These are phyloP conservation scores for Sardinella longiceps DNA, from an alignment of 2,797 vertebrate genomes.

Conservation along the genomic window DNA sequence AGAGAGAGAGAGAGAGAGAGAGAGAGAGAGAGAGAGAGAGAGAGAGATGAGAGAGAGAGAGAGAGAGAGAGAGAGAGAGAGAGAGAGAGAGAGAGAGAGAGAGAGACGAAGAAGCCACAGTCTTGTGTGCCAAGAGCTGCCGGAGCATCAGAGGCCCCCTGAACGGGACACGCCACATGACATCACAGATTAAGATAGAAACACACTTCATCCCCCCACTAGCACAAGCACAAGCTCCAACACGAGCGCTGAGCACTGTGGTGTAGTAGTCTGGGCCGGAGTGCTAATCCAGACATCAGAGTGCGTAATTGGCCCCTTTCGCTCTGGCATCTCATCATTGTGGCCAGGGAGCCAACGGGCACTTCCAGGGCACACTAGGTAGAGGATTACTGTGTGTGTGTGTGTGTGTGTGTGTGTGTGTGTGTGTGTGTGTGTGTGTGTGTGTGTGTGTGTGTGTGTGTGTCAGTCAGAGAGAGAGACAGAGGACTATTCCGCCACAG, in stretches of 20 bases:
- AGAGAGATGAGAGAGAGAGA: background rate
- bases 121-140: background rate
- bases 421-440: too few species aligned
- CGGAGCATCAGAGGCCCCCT: background rate
- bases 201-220: conserved; percentile 2
- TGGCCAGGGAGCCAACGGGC: background rate
- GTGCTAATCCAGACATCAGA: background rate
- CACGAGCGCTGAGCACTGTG: background rate
- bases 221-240: too few species aligned
- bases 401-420: too few species aligned
- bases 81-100: background rate
- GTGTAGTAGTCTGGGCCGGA: background rate
- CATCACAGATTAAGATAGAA: conserved; percentile 25
- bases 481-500: background rate
- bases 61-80: background rate
- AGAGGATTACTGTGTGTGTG: background rate
- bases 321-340: background rate
- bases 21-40: background rate
- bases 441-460: background rate
- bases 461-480: background rate
- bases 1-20: background rate
- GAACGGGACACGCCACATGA: background rate
- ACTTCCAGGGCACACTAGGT: background rate
- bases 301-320: background rate
- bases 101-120: background rate